These are phyloP conservation scores for Chamaea fasciata DNA, from an alignment of 2,113 vertebrate species.

Conservation along the genomic window DNA sequence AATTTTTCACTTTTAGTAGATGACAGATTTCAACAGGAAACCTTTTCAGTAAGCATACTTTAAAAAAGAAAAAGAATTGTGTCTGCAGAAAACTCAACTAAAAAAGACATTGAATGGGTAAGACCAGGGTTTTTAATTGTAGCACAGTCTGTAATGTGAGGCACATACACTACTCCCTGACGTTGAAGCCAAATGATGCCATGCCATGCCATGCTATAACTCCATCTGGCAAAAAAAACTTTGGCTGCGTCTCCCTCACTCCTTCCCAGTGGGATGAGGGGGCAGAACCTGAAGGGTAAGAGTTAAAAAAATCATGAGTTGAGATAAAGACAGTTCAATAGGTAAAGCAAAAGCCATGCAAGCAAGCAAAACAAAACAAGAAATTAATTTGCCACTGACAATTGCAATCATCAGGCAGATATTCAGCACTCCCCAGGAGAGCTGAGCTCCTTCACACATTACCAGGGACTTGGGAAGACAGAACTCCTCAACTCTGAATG, in stretches of 20 bases:
- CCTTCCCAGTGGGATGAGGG: background rate
- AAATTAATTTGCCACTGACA: background rate
- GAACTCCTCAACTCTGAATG: background rate
- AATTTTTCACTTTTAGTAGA: background rate
- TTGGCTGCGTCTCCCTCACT: background rate
- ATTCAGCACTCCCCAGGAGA: background rate
- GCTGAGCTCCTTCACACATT: background rate
- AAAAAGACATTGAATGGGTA: background rate
- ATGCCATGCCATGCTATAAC: background rate
- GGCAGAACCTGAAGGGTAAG: background rate
- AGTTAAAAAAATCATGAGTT: background rate
- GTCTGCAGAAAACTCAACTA: background rate
- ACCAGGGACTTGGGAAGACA: background rate
- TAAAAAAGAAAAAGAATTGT: background rate
- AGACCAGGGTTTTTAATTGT: background rate
- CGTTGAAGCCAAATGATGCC: background rate
- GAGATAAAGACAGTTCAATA: background rate
- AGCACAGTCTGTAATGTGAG: background rate
- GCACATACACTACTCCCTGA: fast-evolving
- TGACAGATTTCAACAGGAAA: background rate
- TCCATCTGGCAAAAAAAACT: background rate
- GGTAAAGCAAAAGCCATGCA: background rate
- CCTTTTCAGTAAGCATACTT: background rate
- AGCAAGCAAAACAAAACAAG: background rate
- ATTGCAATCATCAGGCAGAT: fast-evolving